These are phyloP conservation scores for Myripristis murdjan DNA, from an alignment of 2,797 vertebrate species.

Conservation along the genomic window DNA sequence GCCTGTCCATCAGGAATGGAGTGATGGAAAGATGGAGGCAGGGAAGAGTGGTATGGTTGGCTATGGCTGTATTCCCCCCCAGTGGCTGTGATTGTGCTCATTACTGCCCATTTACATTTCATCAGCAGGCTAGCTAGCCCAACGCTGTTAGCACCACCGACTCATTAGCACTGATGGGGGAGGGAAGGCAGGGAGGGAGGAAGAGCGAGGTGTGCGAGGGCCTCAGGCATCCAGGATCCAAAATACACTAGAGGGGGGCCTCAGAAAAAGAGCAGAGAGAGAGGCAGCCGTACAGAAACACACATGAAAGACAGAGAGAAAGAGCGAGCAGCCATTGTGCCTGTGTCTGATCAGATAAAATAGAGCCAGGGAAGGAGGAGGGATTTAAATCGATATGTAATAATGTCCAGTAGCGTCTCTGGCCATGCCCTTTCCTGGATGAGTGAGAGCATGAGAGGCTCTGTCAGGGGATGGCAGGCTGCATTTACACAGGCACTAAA, in stretches of 20 bases:
- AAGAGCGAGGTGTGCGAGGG: slow-evolving; percentile 63
- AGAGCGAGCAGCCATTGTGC: slow-evolving; percentile 37
- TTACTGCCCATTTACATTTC: slow-evolving; percentile 97
- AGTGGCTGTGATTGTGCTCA: slow-evolving; percentile 92
- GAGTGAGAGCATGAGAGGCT: slow-evolving; percentile 70
- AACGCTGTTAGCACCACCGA: slow-evolving; percentile 74
- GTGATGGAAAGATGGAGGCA: slow-evolving; percentile 62
- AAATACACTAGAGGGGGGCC: slow-evolving; percentile 76
- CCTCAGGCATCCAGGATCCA: slow-evolving; percentile 66
- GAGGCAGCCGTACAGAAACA: slow-evolving; percentile 40
- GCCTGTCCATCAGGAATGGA: slow-evolving; percentile 71
- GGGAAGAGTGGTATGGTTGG: slow-evolving; percentile 51
- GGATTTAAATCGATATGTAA: slow-evolving; percentile 96
- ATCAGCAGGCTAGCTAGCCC: slow-evolving; percentile 91
- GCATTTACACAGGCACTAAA: slow-evolving; percentile 53
- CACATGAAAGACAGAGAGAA: slow-evolving; percentile 31
- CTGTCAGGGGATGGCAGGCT: slow-evolving; percentile 34
- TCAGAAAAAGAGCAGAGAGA: slow-evolving; percentile 77
- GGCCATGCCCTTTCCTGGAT: slow-evolving; percentile 89
- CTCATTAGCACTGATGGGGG: slow-evolving; percentile 89
- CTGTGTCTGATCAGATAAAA: slow-evolving; percentile 76
- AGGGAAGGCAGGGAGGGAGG: slow-evolving; percentile 18
- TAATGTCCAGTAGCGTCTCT: slow-evolving; percentile 89
- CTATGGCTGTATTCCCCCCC: slow-evolving; percentile 75
- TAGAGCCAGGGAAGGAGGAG: slow-evolving; percentile 73